phyloP scores from a whole-genome alignment of 2,113 vertebrate genomes.

The Bothrops jararaca region DNA sequence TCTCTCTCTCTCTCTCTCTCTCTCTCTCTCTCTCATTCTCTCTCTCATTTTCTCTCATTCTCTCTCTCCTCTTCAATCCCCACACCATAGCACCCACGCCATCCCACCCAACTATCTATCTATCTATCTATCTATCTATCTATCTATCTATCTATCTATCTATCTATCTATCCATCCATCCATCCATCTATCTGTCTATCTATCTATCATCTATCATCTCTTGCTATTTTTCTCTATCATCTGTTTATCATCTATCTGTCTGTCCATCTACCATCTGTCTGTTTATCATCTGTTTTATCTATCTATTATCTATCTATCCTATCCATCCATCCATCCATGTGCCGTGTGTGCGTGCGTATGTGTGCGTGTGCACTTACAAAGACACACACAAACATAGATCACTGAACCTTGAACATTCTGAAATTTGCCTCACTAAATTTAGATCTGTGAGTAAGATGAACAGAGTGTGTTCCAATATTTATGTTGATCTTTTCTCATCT shows the following conservation, averaged over 20 bases:
- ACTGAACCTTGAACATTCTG: background rate
- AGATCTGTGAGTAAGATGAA: background rate
- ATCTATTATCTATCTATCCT: too few relatives aligned
- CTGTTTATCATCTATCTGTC: background rate
- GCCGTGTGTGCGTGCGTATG: background rate
- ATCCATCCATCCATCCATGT: background rate
- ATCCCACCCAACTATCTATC: too few relatives aligned
- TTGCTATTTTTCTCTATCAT: background rate
- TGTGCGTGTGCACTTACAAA: background rate
- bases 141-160: background rate
- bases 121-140: too few relatives aligned
- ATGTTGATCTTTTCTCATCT: background rate
- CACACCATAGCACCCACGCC: too few relatives aligned
- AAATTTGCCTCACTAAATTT: background rate
- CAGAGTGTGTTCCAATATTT: slow-evolving; percentile 11
- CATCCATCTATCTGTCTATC: too few relatives aligned
- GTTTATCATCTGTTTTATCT: background rate
- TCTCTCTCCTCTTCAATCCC: too few relatives aligned
- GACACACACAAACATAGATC: background rate
- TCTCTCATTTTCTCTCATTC: too few relatives aligned
- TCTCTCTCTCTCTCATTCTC: too few relatives aligned
- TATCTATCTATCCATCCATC: background rate
- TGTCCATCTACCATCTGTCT: background rate
- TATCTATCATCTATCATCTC: background rate
- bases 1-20: too few relatives aligned